These are phyloP conservation scores for Trachythela sp. DNA, from an alignment of 64 coral and sea anemone species.

Conservation along the genomic window DNA sequence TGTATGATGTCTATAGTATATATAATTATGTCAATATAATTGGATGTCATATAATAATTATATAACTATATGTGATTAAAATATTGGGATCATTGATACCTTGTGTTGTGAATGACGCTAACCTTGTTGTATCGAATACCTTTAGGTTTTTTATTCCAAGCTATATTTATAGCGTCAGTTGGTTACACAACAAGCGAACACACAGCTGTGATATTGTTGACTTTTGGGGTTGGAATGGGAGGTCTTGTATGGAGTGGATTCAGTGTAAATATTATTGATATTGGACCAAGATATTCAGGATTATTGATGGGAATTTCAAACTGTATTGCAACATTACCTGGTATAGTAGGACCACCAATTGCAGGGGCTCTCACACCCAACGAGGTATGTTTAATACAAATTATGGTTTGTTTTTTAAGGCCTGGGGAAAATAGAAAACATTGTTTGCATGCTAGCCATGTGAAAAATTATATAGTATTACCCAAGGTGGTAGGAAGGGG, in stretches of 20 bases:
- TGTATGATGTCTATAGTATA: too few species aligned
- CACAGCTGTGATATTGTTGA: not conserved
- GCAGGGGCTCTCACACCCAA: conserved; percentile 1
- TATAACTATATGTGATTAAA: too few species aligned
- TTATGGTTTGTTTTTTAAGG: not conserved
- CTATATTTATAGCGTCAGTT: not conserved
- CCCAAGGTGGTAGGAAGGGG: too few species aligned
- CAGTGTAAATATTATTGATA: conserved; percentile 5
- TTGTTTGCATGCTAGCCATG: not conserved
- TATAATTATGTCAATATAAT: too few species aligned
- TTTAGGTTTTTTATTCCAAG: conserved; percentile 8
- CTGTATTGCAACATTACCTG: not conserved
- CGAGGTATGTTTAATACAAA: not conserved
- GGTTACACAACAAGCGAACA: not conserved
- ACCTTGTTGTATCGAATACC: not conserved
- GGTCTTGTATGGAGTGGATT: conserved; percentile 10
- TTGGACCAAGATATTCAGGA: conserved; percentile 5
- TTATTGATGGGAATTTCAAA: conserved; percentile 13
- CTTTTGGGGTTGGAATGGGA: not conserved
- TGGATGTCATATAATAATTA: too few species aligned
- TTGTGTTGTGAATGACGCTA: too few species aligned
- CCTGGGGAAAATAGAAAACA: not conserved
- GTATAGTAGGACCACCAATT: not conserved
- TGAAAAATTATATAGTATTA: not conserved
- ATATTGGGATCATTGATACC: too few species aligned